These are phyloP conservation scores for Leptopterna dolabrata DNA, from an alignment of 2,888 invertebrate genomes.

Conservation along the genomic window DNA sequence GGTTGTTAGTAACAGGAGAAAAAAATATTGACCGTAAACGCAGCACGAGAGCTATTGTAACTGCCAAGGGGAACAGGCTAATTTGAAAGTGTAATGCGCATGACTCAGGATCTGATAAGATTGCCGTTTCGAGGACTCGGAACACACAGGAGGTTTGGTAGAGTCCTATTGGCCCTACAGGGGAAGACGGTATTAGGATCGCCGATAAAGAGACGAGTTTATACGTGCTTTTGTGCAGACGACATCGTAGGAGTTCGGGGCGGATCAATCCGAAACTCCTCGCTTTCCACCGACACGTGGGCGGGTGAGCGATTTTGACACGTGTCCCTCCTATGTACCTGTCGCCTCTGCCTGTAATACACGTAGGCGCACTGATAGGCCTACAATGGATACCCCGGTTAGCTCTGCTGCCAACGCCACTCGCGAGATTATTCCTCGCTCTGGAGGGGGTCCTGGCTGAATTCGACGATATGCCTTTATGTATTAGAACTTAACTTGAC, in stretches of 20 bases:
- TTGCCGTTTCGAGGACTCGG: neutral
- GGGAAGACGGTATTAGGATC: neutral
- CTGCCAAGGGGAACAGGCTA: neutral
- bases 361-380: neutral
- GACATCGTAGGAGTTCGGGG: neutral
- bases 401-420: neutral
- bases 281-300: neutral
- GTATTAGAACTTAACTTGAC: too few relatives aligned
- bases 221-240: neutral
- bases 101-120: conserved; percentile 3
- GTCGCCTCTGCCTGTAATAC: neutral
- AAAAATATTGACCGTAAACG: neutral
- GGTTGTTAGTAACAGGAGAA: neutral
- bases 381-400: neutral
- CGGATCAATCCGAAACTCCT: neutral
- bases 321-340: neutral
- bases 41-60: neutral
- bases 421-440: neutral
- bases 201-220: neutral
- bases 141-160: neutral
- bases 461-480: neutral
- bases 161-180: neutral
- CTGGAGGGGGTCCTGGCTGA: neutral
- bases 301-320: neutral
- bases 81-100: neutral